phyloP scores from a whole-genome alignment of 2,113 vertebrate species.

The Crotalus helleri region DNA sequence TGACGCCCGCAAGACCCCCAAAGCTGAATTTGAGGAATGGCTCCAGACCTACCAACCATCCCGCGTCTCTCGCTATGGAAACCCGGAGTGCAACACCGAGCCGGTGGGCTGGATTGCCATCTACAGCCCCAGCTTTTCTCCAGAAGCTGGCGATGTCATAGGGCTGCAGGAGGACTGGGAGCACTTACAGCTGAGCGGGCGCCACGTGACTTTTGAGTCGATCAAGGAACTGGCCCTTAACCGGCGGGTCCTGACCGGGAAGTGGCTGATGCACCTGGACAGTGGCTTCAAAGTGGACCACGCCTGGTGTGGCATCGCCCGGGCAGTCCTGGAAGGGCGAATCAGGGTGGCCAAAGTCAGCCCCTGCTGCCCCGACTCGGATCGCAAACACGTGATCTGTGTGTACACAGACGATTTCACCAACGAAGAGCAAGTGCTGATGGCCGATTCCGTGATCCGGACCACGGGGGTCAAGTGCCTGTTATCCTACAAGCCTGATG shows the following conservation, averaged over 20 bases:
- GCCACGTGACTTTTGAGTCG: slow-evolving; percentile 73
- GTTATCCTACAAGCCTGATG: slow-evolving; percentile 85
- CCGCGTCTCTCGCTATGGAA: slow-evolving; percentile 74
- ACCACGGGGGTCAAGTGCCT: slow-evolving; percentile 81
- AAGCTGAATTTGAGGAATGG: slow-evolving; percentile 80
- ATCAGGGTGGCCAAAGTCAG: slow-evolving; percentile 81
- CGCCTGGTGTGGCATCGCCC: slow-evolving; percentile 83
- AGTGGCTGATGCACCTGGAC: slow-evolving; percentile 88
- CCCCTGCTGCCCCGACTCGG: slow-evolving; percentile 66
- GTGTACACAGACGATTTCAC: slow-evolving; percentile 84
- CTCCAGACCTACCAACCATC: slow-evolving; percentile 85
- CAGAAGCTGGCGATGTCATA: slow-evolving; percentile 59
- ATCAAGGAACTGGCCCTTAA: slow-evolving; percentile 85
- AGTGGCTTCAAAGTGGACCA: slow-evolving; percentile 87
- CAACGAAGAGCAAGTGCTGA: slow-evolving; percentile 77
- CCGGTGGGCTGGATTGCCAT: slow-evolving; percentile 85
- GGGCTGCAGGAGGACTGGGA: slow-evolving; percentile 87
- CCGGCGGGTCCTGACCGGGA: slow-evolving; percentile 78
- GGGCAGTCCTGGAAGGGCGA: slow-evolving; percentile 76
- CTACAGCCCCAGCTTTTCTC: slow-evolving; percentile 65
- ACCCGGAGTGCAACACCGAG: slow-evolving; percentile 60
- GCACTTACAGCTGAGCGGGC: slow-evolving; percentile 72
- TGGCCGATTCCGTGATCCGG: slow-evolving; percentile 77
- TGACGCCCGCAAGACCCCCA: slow-evolving; percentile 76
- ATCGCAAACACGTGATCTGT: slow-evolving; percentile 82